Conservation (phyloP, 2,888 invertebrate species). For the Acleris literana region DNA sequence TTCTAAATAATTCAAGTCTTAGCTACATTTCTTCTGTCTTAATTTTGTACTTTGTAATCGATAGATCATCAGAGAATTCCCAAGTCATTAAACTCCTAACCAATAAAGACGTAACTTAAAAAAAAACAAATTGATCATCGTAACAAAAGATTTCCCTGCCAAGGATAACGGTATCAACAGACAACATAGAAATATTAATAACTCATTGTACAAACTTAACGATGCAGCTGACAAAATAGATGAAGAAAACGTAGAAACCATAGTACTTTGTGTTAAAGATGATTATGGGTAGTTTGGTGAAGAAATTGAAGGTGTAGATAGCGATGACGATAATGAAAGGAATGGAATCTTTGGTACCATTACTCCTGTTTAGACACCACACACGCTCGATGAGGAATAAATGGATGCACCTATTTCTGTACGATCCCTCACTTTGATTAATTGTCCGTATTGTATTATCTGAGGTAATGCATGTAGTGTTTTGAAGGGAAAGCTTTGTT, state of each 20-base stretch:
- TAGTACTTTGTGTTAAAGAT: slow-evolving; percentile 5
- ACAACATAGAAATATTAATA: slow-evolving; percentile 35
- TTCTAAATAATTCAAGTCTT: too few species aligned
- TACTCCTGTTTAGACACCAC: slow-evolving; percentile 36
- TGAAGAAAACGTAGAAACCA: background rate
- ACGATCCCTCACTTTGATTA: slow-evolving; percentile 38
- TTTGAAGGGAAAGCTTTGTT: slow-evolving; percentile 19
- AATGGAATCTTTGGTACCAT: slow-evolving; percentile 36
- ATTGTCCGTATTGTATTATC: slow-evolving; percentile 35
- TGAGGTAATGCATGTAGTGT: slow-evolving; percentile 29
- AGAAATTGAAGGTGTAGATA: slow-evolving; percentile 2
- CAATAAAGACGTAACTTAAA: slow-evolving; percentile 20
- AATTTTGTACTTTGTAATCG: too few species aligned
- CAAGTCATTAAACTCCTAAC: background rate
- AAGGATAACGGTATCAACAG: slow-evolving; percentile 32
- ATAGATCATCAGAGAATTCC: too few species aligned
- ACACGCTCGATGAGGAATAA: slow-evolving; percentile 36
- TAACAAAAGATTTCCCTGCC: slow-evolving; percentile 28
- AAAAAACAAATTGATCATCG: slow-evolving; percentile 19
- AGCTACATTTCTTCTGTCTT: too few species aligned
- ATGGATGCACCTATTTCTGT: slow-evolving; percentile 38
- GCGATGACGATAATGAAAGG: slow-evolving; percentile 28
- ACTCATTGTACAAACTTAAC: slow-evolving; percentile 24
- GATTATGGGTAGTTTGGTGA: background rate
- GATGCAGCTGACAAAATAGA: background rate